phyloP scores from a whole-genome alignment of 1,140 invertebrate genomes.

The Amyelois transitella region DNA sequence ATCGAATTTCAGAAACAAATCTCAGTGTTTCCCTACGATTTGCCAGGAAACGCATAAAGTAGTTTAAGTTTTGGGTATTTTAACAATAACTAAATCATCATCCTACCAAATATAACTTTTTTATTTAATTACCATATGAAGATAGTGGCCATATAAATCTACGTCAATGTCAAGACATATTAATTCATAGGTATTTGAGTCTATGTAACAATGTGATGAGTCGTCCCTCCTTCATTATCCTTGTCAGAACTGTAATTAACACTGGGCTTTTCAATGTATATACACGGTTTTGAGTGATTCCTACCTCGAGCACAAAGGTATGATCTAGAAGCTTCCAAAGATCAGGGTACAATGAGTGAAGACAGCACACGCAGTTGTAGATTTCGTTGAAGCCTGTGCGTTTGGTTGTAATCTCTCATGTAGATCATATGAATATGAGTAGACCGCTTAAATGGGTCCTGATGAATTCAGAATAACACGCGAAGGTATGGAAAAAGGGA shows the following conservation, averaged over 20 bases:
- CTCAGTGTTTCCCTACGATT: no score
- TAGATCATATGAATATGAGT: no score
- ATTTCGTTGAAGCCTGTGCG: neutral
- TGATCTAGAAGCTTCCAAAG: neutral
- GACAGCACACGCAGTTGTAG: slow-evolving; percentile 1
- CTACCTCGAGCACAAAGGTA: neutral
- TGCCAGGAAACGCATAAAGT: no score
- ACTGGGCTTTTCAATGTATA: neutral
- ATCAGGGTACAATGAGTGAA: neutral
- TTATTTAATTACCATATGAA: no score
- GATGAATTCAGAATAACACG: no score
- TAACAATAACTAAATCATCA: no score
- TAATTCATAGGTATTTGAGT: neutral
- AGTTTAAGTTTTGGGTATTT: no score
- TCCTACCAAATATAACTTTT: no score
- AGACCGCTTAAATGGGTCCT: no score
- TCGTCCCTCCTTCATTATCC: neutral
- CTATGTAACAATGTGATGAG: neutral
- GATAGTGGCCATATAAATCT: neutral
- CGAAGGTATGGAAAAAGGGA: no score
- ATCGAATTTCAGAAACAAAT: no score
- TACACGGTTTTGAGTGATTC: neutral
- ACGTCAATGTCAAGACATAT: neutral
- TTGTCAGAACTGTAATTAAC: neutral
- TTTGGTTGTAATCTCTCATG: neutral